Evolutionary conservation across 2,888 invertebrate species (phyloP), one percentile per base, ranked within the genome.

Genomic region (Malacosoma neustria): DNA sequence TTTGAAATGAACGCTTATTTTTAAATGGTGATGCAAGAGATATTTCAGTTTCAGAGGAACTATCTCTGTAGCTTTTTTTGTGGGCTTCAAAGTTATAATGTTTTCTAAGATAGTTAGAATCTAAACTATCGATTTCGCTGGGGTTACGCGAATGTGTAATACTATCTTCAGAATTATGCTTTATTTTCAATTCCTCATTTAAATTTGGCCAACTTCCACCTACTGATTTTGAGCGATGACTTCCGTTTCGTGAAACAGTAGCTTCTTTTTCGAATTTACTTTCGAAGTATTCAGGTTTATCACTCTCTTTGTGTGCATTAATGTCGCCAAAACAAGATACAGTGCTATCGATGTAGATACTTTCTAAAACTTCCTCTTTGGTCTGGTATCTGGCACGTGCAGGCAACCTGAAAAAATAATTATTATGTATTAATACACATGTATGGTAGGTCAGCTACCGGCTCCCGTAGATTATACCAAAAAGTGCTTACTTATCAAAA

Each of bases 41-140:
- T 40, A 79, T 51, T 43, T 82, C 82, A 41, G 76, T 74, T 46
- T 87, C 85, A 15, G 85, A 81, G 35, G 87, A 84, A 48, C 82
- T 80, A 39, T 80, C 82, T 57, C 85, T 86, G 45, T 75, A 82
- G 50, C 61, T 67, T 55, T 76, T 75, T 43, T 70, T 62, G 48
- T 86, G 79, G 29, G 79, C 82, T 50, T 86, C 87, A 52, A 87
- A 87, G 40, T 85, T 81, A 39, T 87, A 87, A 55, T 87, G 85
- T 61, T 87, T 88, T 51, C 88, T 79, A 31, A 88, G 86, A 70
- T 86, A 88, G 55, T 88, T 88, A 1, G 88, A 88, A 63, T 88
- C 88, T 51, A 88, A 69, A 60, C 88, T 88, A 52, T 89, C 89
- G 41, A 87, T 85, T 68, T 88, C 88, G 54, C 87, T 87, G 29